Conservation (phyloP, 2,888 invertebrate genomes). For the Leptogaster cylindrica region DNA sequence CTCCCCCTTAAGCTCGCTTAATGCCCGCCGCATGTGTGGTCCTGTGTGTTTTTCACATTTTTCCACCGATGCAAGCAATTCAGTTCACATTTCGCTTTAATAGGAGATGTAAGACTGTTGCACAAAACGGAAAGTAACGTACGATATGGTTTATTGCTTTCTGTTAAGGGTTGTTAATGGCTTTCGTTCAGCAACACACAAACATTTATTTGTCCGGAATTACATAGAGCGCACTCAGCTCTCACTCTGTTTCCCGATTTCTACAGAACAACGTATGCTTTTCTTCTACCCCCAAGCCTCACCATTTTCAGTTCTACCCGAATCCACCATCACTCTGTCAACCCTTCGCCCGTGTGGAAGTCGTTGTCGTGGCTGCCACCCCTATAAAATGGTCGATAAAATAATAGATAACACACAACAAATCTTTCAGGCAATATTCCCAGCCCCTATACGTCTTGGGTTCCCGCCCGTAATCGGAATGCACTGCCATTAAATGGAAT, state of each 20-base stretch:
- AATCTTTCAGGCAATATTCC: constrained; percentile 40
- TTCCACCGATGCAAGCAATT: constrained; percentile 29
- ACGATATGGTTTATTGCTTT: constrained; percentile 45
- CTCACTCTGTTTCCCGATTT: too few species aligned
- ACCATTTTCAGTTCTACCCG: too few species aligned
- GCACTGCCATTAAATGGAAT: constrained; percentile 15
- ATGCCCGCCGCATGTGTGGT: not conserved
- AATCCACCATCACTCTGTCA: too few species aligned
- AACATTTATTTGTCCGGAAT: constrained; percentile 36
- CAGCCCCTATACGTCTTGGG: constrained; percentile 34
- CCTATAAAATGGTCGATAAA: constrained; percentile 40
- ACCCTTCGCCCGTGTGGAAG: constrained; percentile 4
- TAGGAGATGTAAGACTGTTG: constrained; percentile 39
- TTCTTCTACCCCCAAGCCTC: too few species aligned
- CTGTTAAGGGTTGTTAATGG: constrained; percentile 45
- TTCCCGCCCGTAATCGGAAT: constrained; percentile 26
- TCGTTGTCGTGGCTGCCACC: constrained; percentile 18
- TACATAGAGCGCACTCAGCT: constrained; percentile 19
- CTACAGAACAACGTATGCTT: not conserved
- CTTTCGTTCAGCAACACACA: constrained; percentile 42
- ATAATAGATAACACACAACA: constrained; percentile 40
- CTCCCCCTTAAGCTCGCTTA: not conserved
- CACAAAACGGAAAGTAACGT: constrained; percentile 37
- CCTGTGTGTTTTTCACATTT: constrained; percentile 16
- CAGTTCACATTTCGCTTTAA: constrained; percentile 35